A percentile compares a stretch with the other conserved stretches of the same genome.
phyloP scores from a whole-genome alignment of 2,797 vertebrate genomes.

The Naso thynnoides region DNA sequence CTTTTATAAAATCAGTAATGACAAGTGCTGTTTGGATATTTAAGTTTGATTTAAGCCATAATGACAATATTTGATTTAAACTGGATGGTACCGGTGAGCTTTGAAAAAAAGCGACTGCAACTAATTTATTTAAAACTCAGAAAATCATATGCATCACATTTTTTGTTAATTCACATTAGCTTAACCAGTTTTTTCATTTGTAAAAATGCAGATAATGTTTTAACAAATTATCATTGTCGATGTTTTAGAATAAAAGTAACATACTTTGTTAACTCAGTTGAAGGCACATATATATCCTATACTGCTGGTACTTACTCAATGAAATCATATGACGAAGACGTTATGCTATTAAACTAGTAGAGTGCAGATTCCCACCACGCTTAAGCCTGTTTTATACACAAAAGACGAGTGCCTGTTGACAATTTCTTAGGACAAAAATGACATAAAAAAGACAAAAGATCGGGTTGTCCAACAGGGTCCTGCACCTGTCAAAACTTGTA shows the following conservation, averaged over 20 bases:
- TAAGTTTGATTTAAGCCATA: background rate
- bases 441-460: no score
- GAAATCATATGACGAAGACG: background rate
- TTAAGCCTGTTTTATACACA: no score
- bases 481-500: no score
- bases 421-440: no score
- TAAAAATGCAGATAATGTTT: background rate
- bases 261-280: no score
- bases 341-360: background rate
- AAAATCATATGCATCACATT: background rate
- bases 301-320: no score
- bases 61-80: background rate
- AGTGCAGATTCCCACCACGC: background rate
- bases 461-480: no score
- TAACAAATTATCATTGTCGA: background rate
- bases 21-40: background rate
- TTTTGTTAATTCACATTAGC: background rate
- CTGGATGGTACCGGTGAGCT: background rate
- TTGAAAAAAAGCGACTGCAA: background rate
- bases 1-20: background rate
- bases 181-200: background rate
- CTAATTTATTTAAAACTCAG: background rate
- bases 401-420: no score
- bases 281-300: no score
- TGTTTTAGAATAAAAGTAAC: background rate